Conservation (phyloP, 2,888 invertebrate genomes). For the Pharmacophagus antenor region DNA sequence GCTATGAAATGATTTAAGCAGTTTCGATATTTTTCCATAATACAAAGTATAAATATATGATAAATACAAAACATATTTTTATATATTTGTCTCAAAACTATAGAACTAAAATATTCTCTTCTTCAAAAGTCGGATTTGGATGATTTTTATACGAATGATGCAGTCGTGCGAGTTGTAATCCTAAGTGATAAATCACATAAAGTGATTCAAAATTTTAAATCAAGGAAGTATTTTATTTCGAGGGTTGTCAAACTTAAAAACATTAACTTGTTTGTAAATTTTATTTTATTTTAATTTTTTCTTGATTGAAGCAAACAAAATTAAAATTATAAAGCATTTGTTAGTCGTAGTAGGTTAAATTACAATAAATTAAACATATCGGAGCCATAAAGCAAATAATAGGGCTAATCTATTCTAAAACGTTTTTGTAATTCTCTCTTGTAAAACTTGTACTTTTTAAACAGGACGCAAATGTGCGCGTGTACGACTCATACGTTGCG, state of each 20-base stretch:
- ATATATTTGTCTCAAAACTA: constrained; percentile 52
- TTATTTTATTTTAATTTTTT: background rate
- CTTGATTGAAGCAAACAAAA: background rate
- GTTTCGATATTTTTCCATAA: background rate
- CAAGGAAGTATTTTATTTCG: constrained; percentile 43
- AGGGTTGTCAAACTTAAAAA: constrained; percentile 18
- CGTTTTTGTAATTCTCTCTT: background rate
- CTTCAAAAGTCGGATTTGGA: constrained; percentile 77
- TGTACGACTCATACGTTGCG: constrained; percentile 29
- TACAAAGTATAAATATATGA: background rate
- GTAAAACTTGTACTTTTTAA: too few species aligned
- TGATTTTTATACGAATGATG: constrained; percentile 72
- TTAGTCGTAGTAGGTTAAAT: background rate
- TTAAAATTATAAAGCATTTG: background rate
- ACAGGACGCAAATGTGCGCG: constrained; percentile 25
- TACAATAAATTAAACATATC: background rate
- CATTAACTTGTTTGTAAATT: background rate
- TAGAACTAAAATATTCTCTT: constrained; percentile 62
- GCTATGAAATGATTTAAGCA: too few species aligned
- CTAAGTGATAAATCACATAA: constrained; percentile 64
- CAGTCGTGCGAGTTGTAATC: constrained; percentile 65
- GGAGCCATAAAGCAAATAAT: background rate
- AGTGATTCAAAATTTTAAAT: constrained; percentile 55
- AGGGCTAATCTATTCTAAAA: background rate
- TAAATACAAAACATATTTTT: background rate